Evolutionary conservation across 1,140 invertebrate species (phyloP).

Genomic region (Heliconius eleuchia): DNA sequence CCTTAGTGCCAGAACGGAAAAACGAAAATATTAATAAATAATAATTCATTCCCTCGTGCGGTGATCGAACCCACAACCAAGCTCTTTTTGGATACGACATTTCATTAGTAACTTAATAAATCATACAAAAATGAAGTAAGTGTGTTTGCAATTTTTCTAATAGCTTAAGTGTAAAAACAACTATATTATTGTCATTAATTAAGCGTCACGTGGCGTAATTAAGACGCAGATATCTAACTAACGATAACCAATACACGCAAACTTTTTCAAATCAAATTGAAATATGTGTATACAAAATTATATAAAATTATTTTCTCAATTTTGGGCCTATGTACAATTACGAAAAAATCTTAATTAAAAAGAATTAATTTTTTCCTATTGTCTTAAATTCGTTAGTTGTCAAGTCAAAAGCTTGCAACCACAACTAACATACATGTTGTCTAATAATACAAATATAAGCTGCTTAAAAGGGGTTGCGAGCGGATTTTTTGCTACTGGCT

Average conservation of each 20-base stretch:
- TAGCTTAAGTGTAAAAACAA: neutral
- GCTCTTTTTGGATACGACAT: too few species aligned
- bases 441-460: constrained; percentile 32
- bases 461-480: constrained; percentile 39
- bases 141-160: too few species aligned
- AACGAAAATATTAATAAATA: too few species aligned
- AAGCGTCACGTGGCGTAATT: neutral
- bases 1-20: too few species aligned
- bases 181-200: neutral
- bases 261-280: neutral
- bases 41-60: too few species aligned
- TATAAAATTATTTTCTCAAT: neutral
- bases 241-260: neutral
- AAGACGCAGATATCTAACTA: neutral
- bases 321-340: neutral
- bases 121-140: neutral
- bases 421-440: constrained; percentile 19
- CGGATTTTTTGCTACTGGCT: constrained; percentile 43
- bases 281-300: neutral
- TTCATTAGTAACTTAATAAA: neutral
- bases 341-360: neutral
- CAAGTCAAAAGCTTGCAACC: constrained; percentile 17
- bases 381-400: constrained; percentile 13
- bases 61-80: too few species aligned
- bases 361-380: neutral